A percentile compares a stretch with the other conserved stretches of the same genome.
Evolutionary conservation across 2,888 invertebrate genomes (phyloP).

Genomic region (Heteromurus nitidus): DNA sequence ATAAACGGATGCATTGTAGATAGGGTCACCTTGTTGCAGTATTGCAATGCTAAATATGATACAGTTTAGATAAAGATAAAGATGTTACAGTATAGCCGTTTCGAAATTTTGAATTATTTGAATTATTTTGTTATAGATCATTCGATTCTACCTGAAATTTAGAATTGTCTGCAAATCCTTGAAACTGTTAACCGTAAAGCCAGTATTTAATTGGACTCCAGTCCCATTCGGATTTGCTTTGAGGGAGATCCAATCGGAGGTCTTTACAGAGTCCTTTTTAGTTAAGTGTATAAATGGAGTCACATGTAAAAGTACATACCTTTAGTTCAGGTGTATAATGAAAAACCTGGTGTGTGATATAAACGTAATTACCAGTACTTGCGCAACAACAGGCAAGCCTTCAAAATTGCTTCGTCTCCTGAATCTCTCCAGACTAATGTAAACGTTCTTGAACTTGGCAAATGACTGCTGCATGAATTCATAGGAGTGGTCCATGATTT

Average conservation of each 20-base stretch:
- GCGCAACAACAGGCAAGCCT: slow-evolving; percentile 21
- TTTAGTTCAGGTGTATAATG: too few relatives aligned
- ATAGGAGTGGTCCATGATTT: neutral
- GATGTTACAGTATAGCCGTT: too few relatives aligned
- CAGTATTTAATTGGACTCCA: neutral
- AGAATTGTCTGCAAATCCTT: slow-evolving; percentile 37
- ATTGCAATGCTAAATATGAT: too few relatives aligned
- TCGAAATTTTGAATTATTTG: too few relatives aligned
- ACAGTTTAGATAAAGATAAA: too few relatives aligned
- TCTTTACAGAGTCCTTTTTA: too few relatives aligned
- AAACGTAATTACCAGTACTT: slow-evolving; percentile 18
- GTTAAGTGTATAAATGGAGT: too few relatives aligned
- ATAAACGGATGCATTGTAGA: too few relatives aligned
- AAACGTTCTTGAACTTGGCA: neutral
- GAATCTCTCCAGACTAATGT: slow-evolving; percentile 46
- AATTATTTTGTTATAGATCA: neutral
- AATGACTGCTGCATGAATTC: neutral
- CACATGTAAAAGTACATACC: too few relatives aligned
- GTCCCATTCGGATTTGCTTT: neutral
- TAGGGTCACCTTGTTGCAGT: too few relatives aligned
- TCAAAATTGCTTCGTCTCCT: slow-evolving; percentile 36
- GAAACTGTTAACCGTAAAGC: slow-evolving; percentile 24
- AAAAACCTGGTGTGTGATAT: too few relatives aligned
- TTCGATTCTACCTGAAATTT: slow-evolving; percentile 55
- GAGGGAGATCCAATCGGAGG: neutral